Conservation (phyloP, 2,888 invertebrate genomes). For the Pachliopta kotzebuea region DNA sequence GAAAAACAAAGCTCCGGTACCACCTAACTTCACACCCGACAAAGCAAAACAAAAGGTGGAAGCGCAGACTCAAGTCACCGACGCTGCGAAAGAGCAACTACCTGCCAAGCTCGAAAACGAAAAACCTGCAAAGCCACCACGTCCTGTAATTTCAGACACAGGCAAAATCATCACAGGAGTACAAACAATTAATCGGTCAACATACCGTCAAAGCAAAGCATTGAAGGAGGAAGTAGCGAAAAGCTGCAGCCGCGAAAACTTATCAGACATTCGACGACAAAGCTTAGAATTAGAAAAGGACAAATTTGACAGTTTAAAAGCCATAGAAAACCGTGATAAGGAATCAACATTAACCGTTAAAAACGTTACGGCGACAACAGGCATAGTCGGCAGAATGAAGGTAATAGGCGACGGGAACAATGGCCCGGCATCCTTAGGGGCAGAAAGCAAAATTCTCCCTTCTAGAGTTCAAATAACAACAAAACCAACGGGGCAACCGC, state of each 20-base stretch:
- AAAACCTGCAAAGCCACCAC: conserved; percentile 83
- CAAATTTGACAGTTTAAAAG: conserved; percentile 54
- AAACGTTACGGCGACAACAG: conserved; percentile 69
- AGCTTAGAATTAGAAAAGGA: conserved; percentile 80
- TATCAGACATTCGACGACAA: conserved; percentile 70
- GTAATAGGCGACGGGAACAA: conserved; percentile 54
- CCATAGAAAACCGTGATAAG: conserved; percentile 40
- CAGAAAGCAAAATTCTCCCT: conserved; percentile 38
- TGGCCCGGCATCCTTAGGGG: conserved; percentile 63
- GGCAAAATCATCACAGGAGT: conserved; percentile 76
- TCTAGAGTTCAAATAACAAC: conserved; percentile 41
- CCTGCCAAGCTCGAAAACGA: conserved; percentile 59
- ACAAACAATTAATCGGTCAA: conserved; percentile 82
- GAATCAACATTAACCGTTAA: conserved; percentile 60
- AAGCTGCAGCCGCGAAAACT: conserved; percentile 63
- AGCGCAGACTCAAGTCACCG: conserved; percentile 43
- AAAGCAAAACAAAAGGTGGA: conserved; percentile 58
- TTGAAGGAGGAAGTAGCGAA: conserved; percentile 68
- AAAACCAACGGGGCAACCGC: conserved; percentile 79
- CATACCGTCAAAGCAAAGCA: conserved; percentile 76
- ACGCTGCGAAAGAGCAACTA: conserved; percentile 41
- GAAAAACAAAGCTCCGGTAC: conserved; percentile 88
- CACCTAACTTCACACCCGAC: conserved; percentile 81
- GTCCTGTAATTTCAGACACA: conserved; percentile 77
- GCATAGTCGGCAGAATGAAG: conserved; percentile 66